phyloP scores from a whole-genome alignment of 2,888 invertebrate genomes.

The Gortyna flavago region DNA sequence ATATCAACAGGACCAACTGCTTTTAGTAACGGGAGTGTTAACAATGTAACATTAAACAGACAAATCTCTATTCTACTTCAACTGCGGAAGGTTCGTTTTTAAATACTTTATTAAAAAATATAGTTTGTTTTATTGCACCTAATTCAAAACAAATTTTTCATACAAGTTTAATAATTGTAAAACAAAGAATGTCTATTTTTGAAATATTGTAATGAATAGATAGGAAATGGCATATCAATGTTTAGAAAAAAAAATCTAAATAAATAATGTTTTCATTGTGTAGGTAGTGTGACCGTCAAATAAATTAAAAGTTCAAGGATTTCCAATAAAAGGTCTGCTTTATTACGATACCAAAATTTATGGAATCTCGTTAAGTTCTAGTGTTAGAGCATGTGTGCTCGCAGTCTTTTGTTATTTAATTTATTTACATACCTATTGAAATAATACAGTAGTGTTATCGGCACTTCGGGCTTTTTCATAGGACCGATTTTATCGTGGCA shows the following conservation, averaged over 20 bases:
- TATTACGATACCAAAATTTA: neutral
- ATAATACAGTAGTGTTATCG: neutral
- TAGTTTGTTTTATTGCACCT: slow-evolving; percentile 6
- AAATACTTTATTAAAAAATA: slow-evolving; percentile 6
- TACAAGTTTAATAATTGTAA: slow-evolving; percentile 3
- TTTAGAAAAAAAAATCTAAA: slow-evolving; percentile 10
- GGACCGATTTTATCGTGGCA: neutral
- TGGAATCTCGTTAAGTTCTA: neutral
- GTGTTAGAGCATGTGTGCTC: neutral
- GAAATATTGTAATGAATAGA: slow-evolving; percentile 38
- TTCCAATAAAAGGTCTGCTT: slow-evolving; percentile 5
- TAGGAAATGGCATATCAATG: slow-evolving; percentile 61
- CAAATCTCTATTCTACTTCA: slow-evolving; percentile 64
- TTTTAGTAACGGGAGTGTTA: slow-evolving; percentile 61
- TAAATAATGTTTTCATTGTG: slow-evolving; percentile 22
- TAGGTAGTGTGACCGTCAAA: slow-evolving; percentile 6
- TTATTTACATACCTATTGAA: neutral
- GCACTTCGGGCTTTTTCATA: neutral
- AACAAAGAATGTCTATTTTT: slow-evolving; percentile 45
- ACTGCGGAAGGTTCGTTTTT: slow-evolving; percentile 26
- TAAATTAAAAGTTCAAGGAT: neutral
- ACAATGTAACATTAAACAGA: slow-evolving; percentile 37
- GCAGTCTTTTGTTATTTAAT: neutral
- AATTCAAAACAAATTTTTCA: neutral
- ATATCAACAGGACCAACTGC: slow-evolving; percentile 53